Evolutionary conservation across 2,113 vertebrate species (phyloP), one percentile per base, ranked within the genome.

Genomic region (Eudyptes chrysolophus): DNA sequence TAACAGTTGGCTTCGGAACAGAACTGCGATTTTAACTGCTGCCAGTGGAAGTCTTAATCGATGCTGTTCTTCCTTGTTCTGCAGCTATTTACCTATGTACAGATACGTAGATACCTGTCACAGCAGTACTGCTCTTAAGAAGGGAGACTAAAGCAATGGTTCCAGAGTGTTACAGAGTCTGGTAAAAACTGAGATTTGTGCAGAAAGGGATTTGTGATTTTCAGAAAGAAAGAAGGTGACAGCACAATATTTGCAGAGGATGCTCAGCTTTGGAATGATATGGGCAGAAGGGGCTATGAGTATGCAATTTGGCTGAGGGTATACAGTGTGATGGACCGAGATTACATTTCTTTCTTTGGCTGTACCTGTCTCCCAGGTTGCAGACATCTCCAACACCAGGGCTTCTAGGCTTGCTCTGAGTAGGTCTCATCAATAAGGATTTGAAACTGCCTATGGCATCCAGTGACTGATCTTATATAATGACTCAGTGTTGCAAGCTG

Each of bases 381-480:
- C 13, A 92, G 61, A 21, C 34, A 71, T 49, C 30, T 76, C 52
- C 40, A 91, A 13, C 22, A 74, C 25, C 26, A 71, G 21, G 38
- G 42, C 60, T 89, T 87, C 55, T 54, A 87, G 58, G 36, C 58
- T 77, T 79, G 42, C 62, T 85, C 46, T 48, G 34, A 36, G 32
- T 36, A 96, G 26, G 12, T 89, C 57, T 93, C 78, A 84, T 88
- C 55, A 90, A 76, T 82, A 93, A 72, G 21, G 54, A 66, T 85
- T 70, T 94, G 58, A 86, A 96, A 93, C n/a, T 51, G 57, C 81
- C 66, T 57, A 21, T 3, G 7, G 84, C 48, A 71, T 77, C 66
- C 57, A 83, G 58, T 93, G 81, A 93, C 65, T 94, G 89, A 87
- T 54, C 55, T 89, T 89, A 34, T 60, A 49, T 65, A 89, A 93